Conservation (phyloP, 2,888 invertebrate genomes). For the Dryococelus australis region DNA sequence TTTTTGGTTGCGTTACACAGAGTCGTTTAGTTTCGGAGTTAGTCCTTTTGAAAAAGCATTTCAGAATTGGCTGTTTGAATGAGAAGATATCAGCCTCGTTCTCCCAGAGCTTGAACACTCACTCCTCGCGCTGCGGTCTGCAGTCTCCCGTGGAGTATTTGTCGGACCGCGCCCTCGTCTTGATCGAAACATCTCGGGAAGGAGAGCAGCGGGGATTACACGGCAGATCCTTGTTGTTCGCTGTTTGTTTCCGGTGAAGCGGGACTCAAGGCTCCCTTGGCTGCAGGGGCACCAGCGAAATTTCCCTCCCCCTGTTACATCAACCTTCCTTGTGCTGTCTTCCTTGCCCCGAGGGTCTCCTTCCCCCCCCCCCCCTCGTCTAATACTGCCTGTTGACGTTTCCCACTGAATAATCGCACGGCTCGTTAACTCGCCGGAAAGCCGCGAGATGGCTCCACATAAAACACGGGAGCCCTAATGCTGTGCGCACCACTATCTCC, state of each 20-base stretch:
- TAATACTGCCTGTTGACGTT: slow-evolving; percentile 34
- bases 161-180: not conserved
- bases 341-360: not conserved
- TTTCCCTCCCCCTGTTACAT: no score
- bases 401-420: slow-evolving; percentile 41
- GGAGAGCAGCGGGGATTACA: not conserved
- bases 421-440: slow-evolving; percentile 41
- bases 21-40: no score
- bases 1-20: no score
- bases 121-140: not conserved
- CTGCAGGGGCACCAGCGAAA: no score
- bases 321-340: no score
- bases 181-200: not conserved
- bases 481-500: slow-evolving; percentile 11
- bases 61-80: no score
- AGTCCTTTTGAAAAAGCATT: no score
- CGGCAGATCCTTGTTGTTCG: not conserved
- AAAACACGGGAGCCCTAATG: slow-evolving; percentile 37
- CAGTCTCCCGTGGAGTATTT: not conserved
- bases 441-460: slow-evolving; percentile 39
- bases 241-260: not conserved
- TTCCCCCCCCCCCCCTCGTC: not conserved
- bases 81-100: no score
- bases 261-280: no score
- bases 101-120: no score